Evolutionary conservation across 2,797 vertebrate species (phyloP), one percentile per base, ranked within the genome.

Genomic region (Myripristis jacobus): DNA sequence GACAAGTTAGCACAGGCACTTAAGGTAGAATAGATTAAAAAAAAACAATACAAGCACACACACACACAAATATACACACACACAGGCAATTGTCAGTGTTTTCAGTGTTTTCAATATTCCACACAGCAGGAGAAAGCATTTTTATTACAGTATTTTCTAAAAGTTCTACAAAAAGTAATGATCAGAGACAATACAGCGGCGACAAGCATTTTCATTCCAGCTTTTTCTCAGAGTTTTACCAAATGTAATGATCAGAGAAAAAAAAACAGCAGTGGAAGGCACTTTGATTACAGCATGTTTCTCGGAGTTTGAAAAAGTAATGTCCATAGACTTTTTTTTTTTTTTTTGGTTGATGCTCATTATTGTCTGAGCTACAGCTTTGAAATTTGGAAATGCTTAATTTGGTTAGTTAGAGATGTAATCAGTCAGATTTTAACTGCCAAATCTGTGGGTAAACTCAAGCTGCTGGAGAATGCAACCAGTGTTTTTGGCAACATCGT

Each of bases 401-500:
- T 66, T 65, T 72, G 12, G 13, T 77, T 64, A 41, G 34, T 10
- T 4, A 52, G 43, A 59, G 29, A 55, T 19, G 16, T 22, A 19
- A 48, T 6, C 31, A 0, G 3, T 57, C 55, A 25, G 63, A 1
- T 51, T 27, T 44, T 56, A 36, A 41, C 66, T 2, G 19, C 12
- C 16, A 52, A 59, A 51, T 41, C 25, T 57, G 57, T 24, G 62
- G 13, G 2, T 70, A 77, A 75, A 77, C 80, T 77, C 25, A 65
- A 34, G n/a, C 21, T 27, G 31, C 69, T 55, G 8, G 55, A 66
- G 57, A 82, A 70, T 24, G 55, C 57, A 55, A 43, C 19, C 51
- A 59, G 46, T 63, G 48, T 66, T 77, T 86, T 34, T 19, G 22
- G 18, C 36, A 66, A 50, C 60, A 55, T 58, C 82, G 46, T 56